A percentile compares a stretch with the other conserved stretches of the same genome.
Conservation (phyloP, 2,113 vertebrate species). For the Hyperopisus bebe region DNA sequence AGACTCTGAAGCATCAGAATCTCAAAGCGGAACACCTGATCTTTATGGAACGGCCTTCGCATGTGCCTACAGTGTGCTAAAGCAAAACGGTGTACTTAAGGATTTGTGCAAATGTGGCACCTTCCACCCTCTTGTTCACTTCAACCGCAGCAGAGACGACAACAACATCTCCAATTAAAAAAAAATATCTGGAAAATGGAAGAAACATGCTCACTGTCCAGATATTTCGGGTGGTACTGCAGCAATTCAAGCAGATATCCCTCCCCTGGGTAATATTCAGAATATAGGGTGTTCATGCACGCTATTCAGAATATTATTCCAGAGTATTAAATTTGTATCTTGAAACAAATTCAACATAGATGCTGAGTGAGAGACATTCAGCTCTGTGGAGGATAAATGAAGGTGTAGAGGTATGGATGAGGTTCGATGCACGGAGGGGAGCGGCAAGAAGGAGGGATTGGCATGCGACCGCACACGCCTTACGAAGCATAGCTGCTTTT, state of each 20-base stretch:
- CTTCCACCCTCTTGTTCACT: neutral
- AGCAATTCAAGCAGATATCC: neutral
- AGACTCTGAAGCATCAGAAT: neutral
- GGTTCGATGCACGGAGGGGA: conserved; percentile 28
- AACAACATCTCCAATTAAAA: neutral
- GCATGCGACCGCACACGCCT: conserved; percentile 68
- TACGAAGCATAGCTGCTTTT: conserved; percentile 67
- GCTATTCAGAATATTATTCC: conserved; percentile 29
- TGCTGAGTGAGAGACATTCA: conserved; percentile 22
- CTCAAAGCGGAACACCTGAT: neutral
- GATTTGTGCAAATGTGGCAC: neutral
- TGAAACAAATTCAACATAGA: conserved; percentile 31
- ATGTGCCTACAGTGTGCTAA: neutral
- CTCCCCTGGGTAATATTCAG: conserved; percentile 23
- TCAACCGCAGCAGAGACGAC: neutral
- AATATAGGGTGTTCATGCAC: conserved; percentile 32
- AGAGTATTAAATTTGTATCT: conserved; percentile 10
- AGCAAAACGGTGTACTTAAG: neutral
- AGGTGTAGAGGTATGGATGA: neutral
- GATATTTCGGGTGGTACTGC: conserved; percentile 27
- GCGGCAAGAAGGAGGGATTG: conserved; percentile 18
- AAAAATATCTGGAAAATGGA: conserved; percentile 31
- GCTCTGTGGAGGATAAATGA: neutral
- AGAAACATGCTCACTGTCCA: conserved; percentile 29
- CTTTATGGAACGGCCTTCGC: neutral